Conservation (phyloP, 1,140 invertebrate genomes). For the Sesamia nonagrioides region DNA sequence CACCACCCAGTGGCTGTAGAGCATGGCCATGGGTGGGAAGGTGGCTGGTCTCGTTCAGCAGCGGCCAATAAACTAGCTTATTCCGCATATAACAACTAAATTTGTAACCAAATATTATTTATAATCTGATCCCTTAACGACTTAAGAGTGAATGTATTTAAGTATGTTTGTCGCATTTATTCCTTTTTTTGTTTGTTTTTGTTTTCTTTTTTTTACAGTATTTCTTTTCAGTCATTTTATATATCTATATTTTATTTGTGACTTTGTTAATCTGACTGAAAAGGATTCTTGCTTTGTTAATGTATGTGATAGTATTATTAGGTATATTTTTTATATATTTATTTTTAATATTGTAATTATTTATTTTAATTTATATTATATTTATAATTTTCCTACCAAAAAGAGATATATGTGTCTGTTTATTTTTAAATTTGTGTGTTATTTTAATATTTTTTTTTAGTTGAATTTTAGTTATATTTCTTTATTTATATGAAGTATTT, state of each 20-base stretch:
- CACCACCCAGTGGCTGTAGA: slow-evolving; percentile 75
- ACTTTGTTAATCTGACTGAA: slow-evolving; percentile 71
- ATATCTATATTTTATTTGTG: slow-evolving; percentile 39
- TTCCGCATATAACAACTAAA: slow-evolving; percentile 87
- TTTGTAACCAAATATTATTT: slow-evolving; percentile 50
- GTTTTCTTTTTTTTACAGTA: slow-evolving; percentile 48
- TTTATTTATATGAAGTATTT: slow-evolving; percentile 29
- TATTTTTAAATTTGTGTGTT: no score
- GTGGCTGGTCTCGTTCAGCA: slow-evolving; percentile 88
- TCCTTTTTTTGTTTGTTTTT: slow-evolving; percentile 42
- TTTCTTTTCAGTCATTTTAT: slow-evolving; percentile 73
- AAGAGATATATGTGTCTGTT: slow-evolving; percentile 14
- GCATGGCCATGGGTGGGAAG: slow-evolving; percentile 83
- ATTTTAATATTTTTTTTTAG: slow-evolving; percentile 2
- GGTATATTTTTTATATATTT: slow-evolving; percentile 41
- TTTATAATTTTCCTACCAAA: slow-evolving; percentile 26
- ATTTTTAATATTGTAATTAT: slow-evolving; percentile 6
- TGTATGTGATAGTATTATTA: slow-evolving; percentile 50
- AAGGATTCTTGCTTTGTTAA: slow-evolving; percentile 62
- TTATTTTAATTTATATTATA: background rate
- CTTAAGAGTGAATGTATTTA: slow-evolving; percentile 44
- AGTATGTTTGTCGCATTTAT: slow-evolving; percentile 31
- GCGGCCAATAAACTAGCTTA: slow-evolving; percentile 90
- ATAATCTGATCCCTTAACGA: slow-evolving; percentile 6
- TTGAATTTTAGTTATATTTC: slow-evolving; percentile 1